Evolutionary conservation across 2,113 vertebrate species (phyloP), one percentile per base, ranked within the genome.

Genomic region (Rhinogobius similis): DNA sequence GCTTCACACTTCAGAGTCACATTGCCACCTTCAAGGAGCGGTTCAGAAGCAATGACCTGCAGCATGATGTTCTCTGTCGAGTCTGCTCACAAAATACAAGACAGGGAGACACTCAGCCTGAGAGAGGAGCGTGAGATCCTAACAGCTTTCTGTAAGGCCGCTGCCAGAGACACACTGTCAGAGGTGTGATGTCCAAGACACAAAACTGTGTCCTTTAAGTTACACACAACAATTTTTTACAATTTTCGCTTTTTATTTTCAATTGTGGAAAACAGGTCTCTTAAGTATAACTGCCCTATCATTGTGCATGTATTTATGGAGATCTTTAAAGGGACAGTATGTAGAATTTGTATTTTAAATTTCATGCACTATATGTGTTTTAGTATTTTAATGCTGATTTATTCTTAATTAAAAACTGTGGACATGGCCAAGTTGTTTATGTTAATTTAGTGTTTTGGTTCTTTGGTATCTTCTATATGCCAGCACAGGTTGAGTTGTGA

Each of bases 1-100:
- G 96, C 97, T 41, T 89, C 89, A 87, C 97, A 99, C 81, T 93
- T 94, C 63, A 98, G 91, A 80, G 94, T 98, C 84, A 99, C 86
- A 75, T 95, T 95, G 87, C 94, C 95, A 1, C 97, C 97, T 91
- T 99, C 97, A 76, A 94, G 94, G 61, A 96, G 87, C 39, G 90
- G 91, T 10, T 80, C 92, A 72, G 91, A 91, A 78, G 91, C 72
- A 52, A 90, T 68, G 66, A 97, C 93, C 86, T 93, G 80, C 67
- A 98, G 94, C 72, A 76, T 89, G 82, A 98, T 92, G 85, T 95
- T 94, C 88, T 98, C 97, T 43, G 96, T 96, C 70, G 95, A 95
- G 91, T 98, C 97, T 98, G 90, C 50, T 82, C 50, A 68, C 46
- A 71, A 41, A 73, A 27, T 0, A 68, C 3, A 83, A 86, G 88